A percentile compares a stretch with the other conserved stretches of the same genome.
These are phyloP conservation scores for Lanius collurio DNA, from an alignment of 2,113 vertebrate species.

Conservation along the genomic window DNA sequence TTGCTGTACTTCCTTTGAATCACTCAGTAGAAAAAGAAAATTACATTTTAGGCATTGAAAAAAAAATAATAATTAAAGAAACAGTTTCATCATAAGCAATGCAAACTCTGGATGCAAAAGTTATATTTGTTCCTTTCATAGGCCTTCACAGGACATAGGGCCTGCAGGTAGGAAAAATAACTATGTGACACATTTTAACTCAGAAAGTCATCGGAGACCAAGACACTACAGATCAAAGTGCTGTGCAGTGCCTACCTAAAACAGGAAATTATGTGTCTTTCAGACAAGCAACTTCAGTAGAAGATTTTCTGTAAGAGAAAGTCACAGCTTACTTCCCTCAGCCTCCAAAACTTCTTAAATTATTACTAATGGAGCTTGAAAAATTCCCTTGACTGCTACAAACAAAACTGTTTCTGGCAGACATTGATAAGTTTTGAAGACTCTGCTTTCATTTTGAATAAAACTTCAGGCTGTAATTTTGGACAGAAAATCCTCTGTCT, in stretches of 20 bases:
- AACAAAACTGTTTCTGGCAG: background rate
- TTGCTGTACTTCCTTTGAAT: background rate
- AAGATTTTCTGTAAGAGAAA: background rate
- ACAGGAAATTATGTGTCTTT: background rate
- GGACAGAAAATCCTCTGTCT: background rate
- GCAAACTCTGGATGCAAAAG: background rate
- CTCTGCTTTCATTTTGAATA: background rate
- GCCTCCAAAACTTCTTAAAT: background rate
- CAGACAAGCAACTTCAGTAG: background rate
- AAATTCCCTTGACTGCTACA: background rate
- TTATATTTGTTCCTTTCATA: background rate
- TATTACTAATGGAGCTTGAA: background rate
- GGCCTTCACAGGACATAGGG: background rate
- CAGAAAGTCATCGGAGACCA: background rate
- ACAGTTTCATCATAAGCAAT: background rate
- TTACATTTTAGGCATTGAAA: background rate
- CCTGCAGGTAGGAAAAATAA: background rate
- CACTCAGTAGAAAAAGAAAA: background rate
- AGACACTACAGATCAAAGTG: background rate
- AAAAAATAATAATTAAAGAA: background rate
- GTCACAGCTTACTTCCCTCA: background rate
- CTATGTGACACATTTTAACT: background rate
- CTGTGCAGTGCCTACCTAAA: background rate
- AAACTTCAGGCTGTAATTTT: background rate
- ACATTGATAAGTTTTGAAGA: background rate